These are phyloP conservation scores for Julus scandinavius DNA, from an alignment of 2,888 invertebrate species.

Conservation along the genomic window DNA sequence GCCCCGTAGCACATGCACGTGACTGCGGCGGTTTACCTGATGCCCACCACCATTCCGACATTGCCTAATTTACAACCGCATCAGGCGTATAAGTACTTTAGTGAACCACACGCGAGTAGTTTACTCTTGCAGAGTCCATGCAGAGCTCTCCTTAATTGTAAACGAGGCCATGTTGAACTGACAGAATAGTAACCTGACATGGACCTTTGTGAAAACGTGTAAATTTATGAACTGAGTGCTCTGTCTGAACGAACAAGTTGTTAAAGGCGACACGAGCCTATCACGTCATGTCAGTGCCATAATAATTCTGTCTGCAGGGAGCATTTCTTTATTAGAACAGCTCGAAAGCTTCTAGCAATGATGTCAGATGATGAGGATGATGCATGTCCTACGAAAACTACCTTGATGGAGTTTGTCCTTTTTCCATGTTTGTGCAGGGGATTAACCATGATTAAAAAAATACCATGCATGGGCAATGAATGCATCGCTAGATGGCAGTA, in stretches of 20 bases:
- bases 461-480: too few species aligned
- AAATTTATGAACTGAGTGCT: not conserved
- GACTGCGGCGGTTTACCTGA: not conserved
- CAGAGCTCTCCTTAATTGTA: not conserved
- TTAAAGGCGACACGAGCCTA: not conserved
- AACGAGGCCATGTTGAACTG: not conserved
- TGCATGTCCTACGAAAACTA: not conserved
- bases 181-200: conserved; percentile 25
- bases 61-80: not conserved
- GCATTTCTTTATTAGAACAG: not conserved
- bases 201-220: conserved; percentile 1
- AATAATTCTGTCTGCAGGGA: not conserved
- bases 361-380: not conserved
- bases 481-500: too few species aligned
- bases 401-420: not conserved
- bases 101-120: not conserved
- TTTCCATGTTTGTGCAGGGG: too few species aligned
- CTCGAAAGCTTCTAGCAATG: not conserved
- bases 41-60: not conserved
- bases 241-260: not conserved
- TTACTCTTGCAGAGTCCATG: not conserved
- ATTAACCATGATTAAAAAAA: too few species aligned
- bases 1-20: not conserved
- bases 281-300: not conserved
- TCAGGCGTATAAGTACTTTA: not conserved